Conservation (phyloP, 1,140 invertebrate species). For the Drosophila hydei region DNA sequence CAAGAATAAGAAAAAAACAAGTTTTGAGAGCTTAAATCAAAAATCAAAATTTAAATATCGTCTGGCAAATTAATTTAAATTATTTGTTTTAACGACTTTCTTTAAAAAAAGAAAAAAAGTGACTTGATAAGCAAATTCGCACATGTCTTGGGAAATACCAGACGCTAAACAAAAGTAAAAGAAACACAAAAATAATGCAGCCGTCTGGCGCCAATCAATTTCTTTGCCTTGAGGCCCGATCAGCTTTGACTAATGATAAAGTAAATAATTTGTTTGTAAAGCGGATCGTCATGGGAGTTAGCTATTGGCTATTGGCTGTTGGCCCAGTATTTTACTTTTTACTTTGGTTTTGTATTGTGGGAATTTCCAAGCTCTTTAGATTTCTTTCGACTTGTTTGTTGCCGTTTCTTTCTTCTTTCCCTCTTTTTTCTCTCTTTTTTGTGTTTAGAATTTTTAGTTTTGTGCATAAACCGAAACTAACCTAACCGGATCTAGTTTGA, state of each 20-base stretch:
- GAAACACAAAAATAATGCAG: constrained; percentile 9
- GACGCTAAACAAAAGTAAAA: constrained; percentile 15
- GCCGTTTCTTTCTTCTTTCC: constrained; percentile 60
- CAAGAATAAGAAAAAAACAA: no score
- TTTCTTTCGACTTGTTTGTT: constrained; percentile 58
- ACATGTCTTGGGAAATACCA: constrained; percentile 65
- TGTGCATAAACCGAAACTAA: constrained; percentile 46
- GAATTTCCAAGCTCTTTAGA: constrained; percentile 66
- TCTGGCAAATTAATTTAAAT: constrained; percentile 48
- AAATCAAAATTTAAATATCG: constrained; percentile 20
- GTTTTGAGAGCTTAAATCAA: constrained; percentile 55
- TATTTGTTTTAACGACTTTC: constrained; percentile 70
- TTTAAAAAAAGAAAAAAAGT: constrained; percentile 40
- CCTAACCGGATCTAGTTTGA: constrained; percentile 76
- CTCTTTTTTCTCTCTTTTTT: constrained; percentile 15
- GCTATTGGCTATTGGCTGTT: constrained; percentile 59
- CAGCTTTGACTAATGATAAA: constrained; percentile 73
- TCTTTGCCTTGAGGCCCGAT: constrained; percentile 52
- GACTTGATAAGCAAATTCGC: constrained; percentile 44
- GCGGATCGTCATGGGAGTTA: constrained; percentile 59
- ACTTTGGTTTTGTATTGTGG: constrained; percentile 23
- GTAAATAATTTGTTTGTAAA: constrained; percentile 60
- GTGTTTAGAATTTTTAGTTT: constrained; percentile 43
- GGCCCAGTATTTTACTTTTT: constrained; percentile 62
- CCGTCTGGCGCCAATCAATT: constrained; percentile 67